Evolutionary conservation across 2,797 vertebrate genomes (phyloP).

Genomic region (Falco cherrug): DNA sequence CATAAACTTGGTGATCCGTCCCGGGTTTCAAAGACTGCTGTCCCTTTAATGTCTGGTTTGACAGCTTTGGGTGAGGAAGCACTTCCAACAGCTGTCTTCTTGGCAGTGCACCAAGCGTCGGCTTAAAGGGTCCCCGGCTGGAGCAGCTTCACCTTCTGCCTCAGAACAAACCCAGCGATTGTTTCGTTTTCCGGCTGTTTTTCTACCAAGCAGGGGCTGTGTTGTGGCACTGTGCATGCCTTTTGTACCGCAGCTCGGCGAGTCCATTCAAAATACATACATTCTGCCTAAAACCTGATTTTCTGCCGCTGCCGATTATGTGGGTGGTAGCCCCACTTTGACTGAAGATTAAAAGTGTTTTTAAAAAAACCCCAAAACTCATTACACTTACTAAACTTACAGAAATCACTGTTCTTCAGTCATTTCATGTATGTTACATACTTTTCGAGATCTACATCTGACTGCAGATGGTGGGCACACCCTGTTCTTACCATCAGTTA

Average conservation of each 20-base stretch:
- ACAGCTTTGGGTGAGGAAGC: constrained; percentile 91
- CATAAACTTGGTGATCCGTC: constrained; percentile 52
- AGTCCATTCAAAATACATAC: background rate
- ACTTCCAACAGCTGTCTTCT: constrained; percentile 97
- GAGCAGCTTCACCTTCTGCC: constrained; percentile 80
- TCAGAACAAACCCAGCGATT: constrained; percentile 82
- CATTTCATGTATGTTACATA: background rate
- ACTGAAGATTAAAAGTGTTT: background rate
- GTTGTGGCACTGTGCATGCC: background rate
- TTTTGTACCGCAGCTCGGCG: background rate
- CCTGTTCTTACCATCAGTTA: background rate
- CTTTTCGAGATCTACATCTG: background rate
- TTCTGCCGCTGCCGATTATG: background rate
- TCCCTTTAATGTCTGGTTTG: constrained; percentile 88
- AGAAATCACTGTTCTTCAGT: background rate
- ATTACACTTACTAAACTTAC: background rate
- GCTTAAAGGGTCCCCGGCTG: constrained; percentile 90
- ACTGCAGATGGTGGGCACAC: background rate
- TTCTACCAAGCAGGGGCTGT: background rate
- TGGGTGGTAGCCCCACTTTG: background rate
- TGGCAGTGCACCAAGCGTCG: constrained; percentile 90
- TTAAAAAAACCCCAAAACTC: background rate
- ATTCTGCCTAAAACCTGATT: background rate
- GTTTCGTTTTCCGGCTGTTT: constrained; percentile 77
- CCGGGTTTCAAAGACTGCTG: constrained; percentile 58